Conservation (phyloP, 2,797 vertebrate species). For the Podargus strigoides region DNA sequence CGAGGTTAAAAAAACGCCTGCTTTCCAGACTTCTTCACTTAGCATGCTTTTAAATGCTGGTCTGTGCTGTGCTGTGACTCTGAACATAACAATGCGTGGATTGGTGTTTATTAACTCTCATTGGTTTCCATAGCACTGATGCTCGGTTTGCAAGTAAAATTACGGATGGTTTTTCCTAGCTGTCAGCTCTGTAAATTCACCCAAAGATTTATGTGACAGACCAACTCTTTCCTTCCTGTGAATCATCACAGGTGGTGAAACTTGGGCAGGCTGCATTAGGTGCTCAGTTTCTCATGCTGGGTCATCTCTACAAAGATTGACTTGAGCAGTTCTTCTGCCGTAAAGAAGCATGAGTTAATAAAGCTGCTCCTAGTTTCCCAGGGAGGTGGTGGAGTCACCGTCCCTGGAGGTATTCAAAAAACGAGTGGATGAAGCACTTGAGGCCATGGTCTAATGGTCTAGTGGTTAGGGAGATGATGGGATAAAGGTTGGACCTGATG, state of each 20-base stretch:
- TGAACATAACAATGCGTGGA: accelerated
- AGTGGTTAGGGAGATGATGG: too few species aligned
- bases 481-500: too few species aligned
- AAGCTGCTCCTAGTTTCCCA: too few species aligned
- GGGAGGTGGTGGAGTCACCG: too few species aligned
- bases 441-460: too few species aligned
- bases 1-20: not conserved
- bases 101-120: not conserved
- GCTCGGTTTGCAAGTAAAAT: not conserved
- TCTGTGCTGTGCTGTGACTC: not conserved
- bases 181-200: not conserved
- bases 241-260: not conserved
- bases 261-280: not conserved
- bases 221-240: not conserved
- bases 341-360: not conserved
- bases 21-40: not conserved
- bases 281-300: not conserved
- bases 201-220: not conserved
- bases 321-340: not conserved
- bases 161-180: not conserved
- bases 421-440: too few species aligned
- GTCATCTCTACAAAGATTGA: not conserved
- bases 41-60: not conserved
- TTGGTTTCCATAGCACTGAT: slow-evolving; percentile 13
- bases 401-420: too few species aligned